A percentile compares a stretch with the other conserved stretches of the same genome.
These are phyloP conservation scores for Paradoxurus hermaphroditus DNA, from an alignment of 2,113 vertebrate genomes.

Conservation along the genomic window DNA sequence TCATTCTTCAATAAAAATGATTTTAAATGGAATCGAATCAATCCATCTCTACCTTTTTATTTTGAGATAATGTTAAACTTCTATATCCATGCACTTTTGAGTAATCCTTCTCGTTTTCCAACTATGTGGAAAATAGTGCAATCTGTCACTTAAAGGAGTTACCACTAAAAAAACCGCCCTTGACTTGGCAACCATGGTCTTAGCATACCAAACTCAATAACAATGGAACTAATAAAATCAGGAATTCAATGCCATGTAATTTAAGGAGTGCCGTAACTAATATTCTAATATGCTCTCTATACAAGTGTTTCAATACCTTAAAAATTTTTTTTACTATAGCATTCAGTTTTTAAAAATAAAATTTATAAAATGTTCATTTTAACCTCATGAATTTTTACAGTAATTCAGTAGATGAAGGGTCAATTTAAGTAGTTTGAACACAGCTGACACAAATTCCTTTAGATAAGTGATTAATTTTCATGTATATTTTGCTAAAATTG, in stretches of 20 bases:
- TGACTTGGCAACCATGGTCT: neutral
- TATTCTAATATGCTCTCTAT: neutral
- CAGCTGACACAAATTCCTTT: neutral
- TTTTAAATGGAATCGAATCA: neutral
- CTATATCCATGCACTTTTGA: neutral
- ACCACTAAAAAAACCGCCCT: neutral
- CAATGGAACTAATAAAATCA: neutral
- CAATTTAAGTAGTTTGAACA: neutral
- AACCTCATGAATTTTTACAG: neutral
- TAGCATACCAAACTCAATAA: neutral
- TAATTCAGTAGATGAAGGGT: conserved; percentile 27
- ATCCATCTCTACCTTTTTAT: neutral
- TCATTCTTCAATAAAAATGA: conserved; percentile 1
- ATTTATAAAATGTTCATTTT: conserved; percentile 3
- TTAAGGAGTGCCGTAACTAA: neutral
- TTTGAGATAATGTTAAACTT: neutral
- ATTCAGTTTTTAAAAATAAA: conserved; percentile 34
- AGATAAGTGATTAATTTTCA: neutral
- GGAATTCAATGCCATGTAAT: neutral
- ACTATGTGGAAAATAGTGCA: neutral
- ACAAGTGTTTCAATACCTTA: neutral
- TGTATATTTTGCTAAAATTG: conserved; percentile 1
- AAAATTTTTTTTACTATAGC: neutral
- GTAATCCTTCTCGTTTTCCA: neutral
- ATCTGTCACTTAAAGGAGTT: neutral